Base-by-base conservation (phyloP, 2,113 vertebrate genomes). In the Trogon melanurus region DNA sequence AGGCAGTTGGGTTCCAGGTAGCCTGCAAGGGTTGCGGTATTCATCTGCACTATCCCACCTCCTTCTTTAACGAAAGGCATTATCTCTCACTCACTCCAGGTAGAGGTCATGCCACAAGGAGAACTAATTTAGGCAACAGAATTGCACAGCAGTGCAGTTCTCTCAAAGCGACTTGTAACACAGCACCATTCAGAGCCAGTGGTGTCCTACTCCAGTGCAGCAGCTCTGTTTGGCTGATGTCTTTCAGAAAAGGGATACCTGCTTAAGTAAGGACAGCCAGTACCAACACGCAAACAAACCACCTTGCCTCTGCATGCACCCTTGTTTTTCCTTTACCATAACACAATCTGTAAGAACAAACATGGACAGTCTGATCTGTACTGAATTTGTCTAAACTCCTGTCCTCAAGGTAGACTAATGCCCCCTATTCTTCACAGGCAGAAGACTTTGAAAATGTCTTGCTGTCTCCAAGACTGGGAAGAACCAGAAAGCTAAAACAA, bases 401-500 rank as follows among this genome's bases (percentile, higher is more conserved):
- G 44, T 87, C 22, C 22, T 80, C 57, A 91, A 89, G 83, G 91
- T 95, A 95, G 76, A 41, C 56, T 16, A 14, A 64, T 71, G 22
- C 8, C 34, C 67, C 51, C 47, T 19, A 20, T 45, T 93, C 91
- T 92, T 91, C 79, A 92, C 57, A 89, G 65, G 66, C 61, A 81
- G 92, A 91, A 26, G 53, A 65, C 79, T 81, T 84, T 44, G 48
- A 91, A 84, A 95, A 91, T 36, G 21, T 32, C 69, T 50, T 51
- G 36, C 73, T 87, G 69, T 58, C 91, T 93, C 93, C 89, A 69
- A 81, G 86, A 69, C 91, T 87, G 94, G 94, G 91, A 92, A 93
- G 61, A 97, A 93, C 89, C 84, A 95, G 91, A 89, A 95, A 71
- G 65, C 89, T 95, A 22, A 96, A 92, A 97, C 96, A 97, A 97